phyloP scores from a whole-genome alignment of 2,797 vertebrate species.

The Philypnodon macrostomus region DNA sequence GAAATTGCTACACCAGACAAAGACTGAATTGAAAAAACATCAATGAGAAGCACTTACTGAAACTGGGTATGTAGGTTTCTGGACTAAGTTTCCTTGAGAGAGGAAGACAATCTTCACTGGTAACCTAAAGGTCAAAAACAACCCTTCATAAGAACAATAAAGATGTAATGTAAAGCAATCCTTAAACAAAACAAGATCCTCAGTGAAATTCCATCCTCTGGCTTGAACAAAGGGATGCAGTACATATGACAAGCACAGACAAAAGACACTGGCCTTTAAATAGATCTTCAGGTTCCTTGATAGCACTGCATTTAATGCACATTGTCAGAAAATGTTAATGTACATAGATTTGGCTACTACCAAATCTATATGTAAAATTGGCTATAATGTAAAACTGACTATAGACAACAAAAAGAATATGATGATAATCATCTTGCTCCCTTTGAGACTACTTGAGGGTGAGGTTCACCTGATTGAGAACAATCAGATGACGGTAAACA shows the following conservation, averaged over 20 bases:
- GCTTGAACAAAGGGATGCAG: conserved; percentile 45
- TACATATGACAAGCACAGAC: conserved; percentile 23
- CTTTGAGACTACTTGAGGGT: conserved; percentile 2
- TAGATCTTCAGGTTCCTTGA: conserved; percentile 22
- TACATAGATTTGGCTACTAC: neutral
- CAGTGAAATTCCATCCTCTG: conserved; percentile 53
- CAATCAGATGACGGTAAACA: conserved; percentile 37
- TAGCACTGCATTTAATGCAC: conserved; percentile 9
- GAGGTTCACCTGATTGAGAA: conserved; percentile 13
- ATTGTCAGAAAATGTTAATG: neutral
- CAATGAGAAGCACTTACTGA: conserved; percentile 65
- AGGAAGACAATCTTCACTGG: conserved; percentile 68
- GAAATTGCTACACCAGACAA: no score
- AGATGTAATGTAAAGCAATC: conserved; percentile 25
- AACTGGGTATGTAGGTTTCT: conserved; percentile 69
- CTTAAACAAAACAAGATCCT: conserved; percentile 31
- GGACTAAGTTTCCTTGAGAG: conserved; percentile 60
- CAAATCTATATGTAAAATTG: no score
- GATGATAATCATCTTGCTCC: conserved; percentile 12
- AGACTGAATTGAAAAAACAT: neutral
- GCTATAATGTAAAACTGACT: conserved; percentile 3
- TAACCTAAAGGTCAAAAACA: conserved; percentile 47
- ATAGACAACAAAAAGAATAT: conserved; percentile 5
- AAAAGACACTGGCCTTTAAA: conserved; percentile 12
- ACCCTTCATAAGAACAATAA: conserved; percentile 31